Percentiles rank a stretch among this genome's conserved stretches.
Evolutionary conservation across 2,888 invertebrate genomes (phyloP).

Genomic region (Glyphotaelius pellucidus): DNA sequence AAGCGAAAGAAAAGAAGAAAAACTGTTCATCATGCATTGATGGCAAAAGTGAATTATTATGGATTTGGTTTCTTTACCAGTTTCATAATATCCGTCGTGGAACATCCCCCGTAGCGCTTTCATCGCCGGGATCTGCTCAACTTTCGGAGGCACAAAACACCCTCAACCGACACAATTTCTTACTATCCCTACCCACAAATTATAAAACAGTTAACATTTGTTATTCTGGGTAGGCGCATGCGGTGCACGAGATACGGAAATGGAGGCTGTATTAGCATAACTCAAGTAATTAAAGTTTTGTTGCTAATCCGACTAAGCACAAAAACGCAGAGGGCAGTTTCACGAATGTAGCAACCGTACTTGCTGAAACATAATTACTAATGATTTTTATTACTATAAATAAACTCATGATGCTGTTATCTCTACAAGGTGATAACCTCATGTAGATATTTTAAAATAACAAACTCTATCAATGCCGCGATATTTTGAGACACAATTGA

Average conservation of each 20-base stretch:
- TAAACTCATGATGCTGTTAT: too few species aligned
- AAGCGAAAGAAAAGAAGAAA: too few species aligned
- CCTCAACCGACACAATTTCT: slow-evolving; percentile 5
- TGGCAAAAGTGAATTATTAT: background rate
- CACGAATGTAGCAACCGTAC: too few species aligned
- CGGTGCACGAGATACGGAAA: background rate
- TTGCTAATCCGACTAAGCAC: background rate
- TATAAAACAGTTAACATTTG: slow-evolving; percentile 5
- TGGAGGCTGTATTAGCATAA: background rate
- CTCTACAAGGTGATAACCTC: too few species aligned
- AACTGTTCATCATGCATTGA: too few species aligned
- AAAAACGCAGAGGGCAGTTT: background rate
- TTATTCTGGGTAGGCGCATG: background rate
- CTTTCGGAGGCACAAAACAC: background rate
- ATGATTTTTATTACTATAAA: too few species aligned
- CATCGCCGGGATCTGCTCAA: background rate
- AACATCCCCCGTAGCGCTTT: background rate
- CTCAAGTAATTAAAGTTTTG: background rate
- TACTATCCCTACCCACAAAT: background rate
- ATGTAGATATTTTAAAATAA: too few species aligned
- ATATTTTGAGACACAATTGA: background rate
- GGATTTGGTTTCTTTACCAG: background rate
- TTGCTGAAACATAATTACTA: too few species aligned
- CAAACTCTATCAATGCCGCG: background rate
- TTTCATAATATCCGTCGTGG: background rate